Evolutionary conservation across 2,797 vertebrate species (phyloP).

Genomic region (Loris lydekkerianus): DNA sequence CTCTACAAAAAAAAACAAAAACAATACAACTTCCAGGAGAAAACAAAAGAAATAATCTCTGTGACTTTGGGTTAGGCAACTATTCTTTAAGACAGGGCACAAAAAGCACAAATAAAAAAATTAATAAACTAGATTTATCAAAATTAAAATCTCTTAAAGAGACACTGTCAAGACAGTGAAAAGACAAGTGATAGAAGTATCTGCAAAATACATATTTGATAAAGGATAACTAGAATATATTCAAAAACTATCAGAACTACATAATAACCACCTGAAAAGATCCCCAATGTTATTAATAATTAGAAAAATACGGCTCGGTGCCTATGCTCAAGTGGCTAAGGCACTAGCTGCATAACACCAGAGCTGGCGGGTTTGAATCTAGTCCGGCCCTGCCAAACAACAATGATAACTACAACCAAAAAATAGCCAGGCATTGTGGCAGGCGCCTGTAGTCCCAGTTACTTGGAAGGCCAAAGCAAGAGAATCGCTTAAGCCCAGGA

Average conservation of each 20-base stretch:
- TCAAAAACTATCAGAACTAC: slow-evolving; percentile 34
- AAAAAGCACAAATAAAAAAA: slow-evolving; percentile 44
- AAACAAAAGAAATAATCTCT: slow-evolving; percentile 53
- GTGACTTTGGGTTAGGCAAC: background rate
- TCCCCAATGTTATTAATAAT: background rate
- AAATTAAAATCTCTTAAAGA: slow-evolving; percentile 56
- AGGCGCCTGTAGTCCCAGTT: too few species aligned
- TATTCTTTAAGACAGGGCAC: background rate
- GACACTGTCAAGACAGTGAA: slow-evolving; percentile 11
- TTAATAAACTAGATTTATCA: background rate
- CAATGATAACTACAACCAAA: too few species aligned
- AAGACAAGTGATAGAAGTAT: slow-evolving; percentile 19
- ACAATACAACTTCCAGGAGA: background rate
- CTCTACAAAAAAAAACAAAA: background rate
- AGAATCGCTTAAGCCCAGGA: too few species aligned
- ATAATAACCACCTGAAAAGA: slow-evolving; percentile 40
- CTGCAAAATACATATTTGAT: background rate
- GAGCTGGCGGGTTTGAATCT: too few species aligned
- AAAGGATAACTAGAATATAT: slow-evolving; percentile 5
- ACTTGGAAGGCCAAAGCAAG: too few species aligned
- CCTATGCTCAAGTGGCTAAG: too few species aligned
- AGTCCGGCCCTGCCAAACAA: too few species aligned
- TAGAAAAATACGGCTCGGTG: background rate
- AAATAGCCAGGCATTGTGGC: too few species aligned
- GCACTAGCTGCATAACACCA: too few species aligned